Percentiles rank a stretch among this genome's conserved stretches.
These are phyloP conservation scores for Squalus acanthias DNA, from an alignment of 2,797 vertebrate species.

Conservation along the genomic window DNA sequence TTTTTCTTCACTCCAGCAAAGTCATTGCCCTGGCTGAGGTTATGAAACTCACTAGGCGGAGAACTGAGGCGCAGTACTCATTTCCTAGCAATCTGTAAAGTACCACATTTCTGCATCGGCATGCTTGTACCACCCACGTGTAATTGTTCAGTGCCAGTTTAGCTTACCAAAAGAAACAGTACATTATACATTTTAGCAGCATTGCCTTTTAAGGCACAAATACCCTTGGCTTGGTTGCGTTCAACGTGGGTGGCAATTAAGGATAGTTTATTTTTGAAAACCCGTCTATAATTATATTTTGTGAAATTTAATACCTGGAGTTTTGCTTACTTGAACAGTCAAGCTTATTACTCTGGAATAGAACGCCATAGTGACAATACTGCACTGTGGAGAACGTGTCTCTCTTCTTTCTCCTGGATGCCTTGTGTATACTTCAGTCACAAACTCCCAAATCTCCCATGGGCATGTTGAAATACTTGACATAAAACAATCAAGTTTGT, in stretches of 20 bases:
- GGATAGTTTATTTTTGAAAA: not conserved
- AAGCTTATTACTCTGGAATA: not conserved
- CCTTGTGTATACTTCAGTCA: not conserved
- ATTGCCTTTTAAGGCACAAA: not conserved
- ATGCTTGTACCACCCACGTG: not conserved
- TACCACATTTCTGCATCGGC: not conserved
- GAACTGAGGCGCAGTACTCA: not conserved
- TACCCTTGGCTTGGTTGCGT: not conserved
- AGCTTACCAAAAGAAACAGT: not conserved
- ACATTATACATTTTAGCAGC: not conserved
- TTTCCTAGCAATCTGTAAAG: not conserved
- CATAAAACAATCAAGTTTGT: not conserved
- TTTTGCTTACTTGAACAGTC: constrained; percentile 18
- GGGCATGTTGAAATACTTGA: constrained; percentile 16
- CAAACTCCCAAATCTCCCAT: not conserved
- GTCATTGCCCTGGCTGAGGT: not conserved
- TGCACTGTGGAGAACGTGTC: not conserved
- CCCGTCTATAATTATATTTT: constrained; percentile 9
- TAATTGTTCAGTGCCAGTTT: not conserved
- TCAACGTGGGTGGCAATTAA: constrained; percentile 7
- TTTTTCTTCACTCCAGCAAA: not conserved
- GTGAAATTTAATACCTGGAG: constrained; percentile 19
- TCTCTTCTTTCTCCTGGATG: not conserved
- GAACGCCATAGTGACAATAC: not conserved
- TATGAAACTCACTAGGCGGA: not conserved